Percentiles rank a stretch among this genome's conserved stretches.
These are phyloP conservation scores for Sitobion miscanthi DNA, from an alignment of 1,140 invertebrate species.

Conservation along the genomic window DNA sequence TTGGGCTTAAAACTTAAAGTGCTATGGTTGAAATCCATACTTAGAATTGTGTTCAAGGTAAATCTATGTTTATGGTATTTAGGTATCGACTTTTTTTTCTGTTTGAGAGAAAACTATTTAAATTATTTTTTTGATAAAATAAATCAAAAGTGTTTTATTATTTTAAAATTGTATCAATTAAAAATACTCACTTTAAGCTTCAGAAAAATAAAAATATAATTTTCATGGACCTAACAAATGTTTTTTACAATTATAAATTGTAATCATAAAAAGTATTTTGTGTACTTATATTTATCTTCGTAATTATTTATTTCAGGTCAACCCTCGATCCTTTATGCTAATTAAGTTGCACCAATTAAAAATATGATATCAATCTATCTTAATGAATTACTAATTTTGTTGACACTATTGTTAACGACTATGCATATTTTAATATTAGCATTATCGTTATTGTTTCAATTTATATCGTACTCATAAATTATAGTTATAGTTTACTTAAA, in stretches of 20 bases:
- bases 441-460: slow-evolving; percentile 10
- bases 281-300: background rate
- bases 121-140: background rate
- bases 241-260: background rate
- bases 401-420: background rate
- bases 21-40: background rate
- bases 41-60: background rate
- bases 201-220: background rate
- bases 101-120: background rate
- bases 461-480: background rate
- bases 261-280: background rate
- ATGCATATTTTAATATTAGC: background rate
- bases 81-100: background rate
- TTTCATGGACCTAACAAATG: background rate
- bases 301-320: background rate
- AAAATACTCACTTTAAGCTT: background rate
- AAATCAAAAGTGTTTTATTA: background rate
- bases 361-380: slow-evolving; percentile 1
- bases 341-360: background rate
- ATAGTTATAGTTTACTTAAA: background rate
- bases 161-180: background rate
- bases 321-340: background rate
- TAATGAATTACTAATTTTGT: slow-evolving; percentile 18
- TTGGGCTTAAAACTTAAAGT: background rate
- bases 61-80: background rate